Evolutionary conservation across 2,797 vertebrate genomes (phyloP).

Genomic region (Hypotaenidia philippensis): DNA sequence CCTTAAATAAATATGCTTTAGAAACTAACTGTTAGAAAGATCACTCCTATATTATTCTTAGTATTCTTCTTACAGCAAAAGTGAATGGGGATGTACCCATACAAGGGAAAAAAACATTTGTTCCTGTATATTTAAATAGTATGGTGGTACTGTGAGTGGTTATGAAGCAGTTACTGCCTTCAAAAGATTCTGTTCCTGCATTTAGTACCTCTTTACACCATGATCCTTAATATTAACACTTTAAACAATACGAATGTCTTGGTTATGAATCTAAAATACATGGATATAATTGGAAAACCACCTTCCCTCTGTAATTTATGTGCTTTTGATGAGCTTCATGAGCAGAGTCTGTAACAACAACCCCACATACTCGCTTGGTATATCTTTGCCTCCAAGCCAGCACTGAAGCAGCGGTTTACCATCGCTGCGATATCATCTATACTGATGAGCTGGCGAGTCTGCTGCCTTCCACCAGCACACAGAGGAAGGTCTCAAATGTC

Average conservation of each 20-base stretch:
- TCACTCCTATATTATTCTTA: neutral
- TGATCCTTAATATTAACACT: neutral
- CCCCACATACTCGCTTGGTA: neutral
- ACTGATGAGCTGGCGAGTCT: accelerated
- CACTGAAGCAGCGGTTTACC: neutral
- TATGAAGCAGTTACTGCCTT: neutral
- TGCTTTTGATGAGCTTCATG: neutral
- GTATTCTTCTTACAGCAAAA: neutral
- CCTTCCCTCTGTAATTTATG: neutral
- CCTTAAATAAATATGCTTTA: neutral
- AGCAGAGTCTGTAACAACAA: neutral
- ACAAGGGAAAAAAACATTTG: neutral
- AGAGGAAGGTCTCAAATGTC: neutral
- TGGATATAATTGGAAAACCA: neutral
- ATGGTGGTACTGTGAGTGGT: neutral
- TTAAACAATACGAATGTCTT: neutral
- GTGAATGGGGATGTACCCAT: neutral
- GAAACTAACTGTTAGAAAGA: neutral
- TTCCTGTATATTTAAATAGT: neutral
- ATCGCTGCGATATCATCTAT: neutral
- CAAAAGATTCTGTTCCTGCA: neutral
- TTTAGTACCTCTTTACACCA: neutral
- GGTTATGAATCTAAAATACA: neutral
- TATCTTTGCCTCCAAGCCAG: neutral
- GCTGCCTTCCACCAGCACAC: accelerated